Conservation (phyloP, 2,888 invertebrate genomes). For the Timema cristinae region DNA sequence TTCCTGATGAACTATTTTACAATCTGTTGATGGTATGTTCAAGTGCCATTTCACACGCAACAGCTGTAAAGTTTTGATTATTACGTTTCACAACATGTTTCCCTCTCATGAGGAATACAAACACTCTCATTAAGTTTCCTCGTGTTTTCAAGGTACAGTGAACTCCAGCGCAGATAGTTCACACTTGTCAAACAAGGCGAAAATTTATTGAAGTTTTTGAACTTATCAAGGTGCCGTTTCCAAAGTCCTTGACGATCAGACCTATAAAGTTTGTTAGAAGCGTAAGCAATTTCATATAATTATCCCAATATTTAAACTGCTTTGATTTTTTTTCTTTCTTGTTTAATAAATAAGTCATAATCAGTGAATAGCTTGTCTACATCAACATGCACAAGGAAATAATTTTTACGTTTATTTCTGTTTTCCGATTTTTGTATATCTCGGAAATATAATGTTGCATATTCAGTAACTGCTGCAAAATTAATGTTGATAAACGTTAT, state of each 20-base stretch:
- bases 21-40: slow-evolving; percentile 8
- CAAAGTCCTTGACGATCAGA: slow-evolving; percentile 7
- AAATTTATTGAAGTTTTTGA: not conserved
- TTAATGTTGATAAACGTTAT: not conserved
- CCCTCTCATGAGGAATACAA: slow-evolving; percentile 3
- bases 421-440: not conserved
- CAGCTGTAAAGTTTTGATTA: slow-evolving; percentile 1
- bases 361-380: not conserved
- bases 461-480: slow-evolving; percentile 4
- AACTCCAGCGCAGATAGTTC: slow-evolving; percentile 5
- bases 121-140: slow-evolving; percentile 8
- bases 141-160: slow-evolving; percentile 10
- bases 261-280: not conserved
- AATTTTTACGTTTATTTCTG: not conserved
- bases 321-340: not conserved
- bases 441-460: slow-evolving; percentile 6
- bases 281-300: not conserved
- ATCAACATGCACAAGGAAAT: not conserved
- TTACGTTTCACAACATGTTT: not conserved
- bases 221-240: not conserved
- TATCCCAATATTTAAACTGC: slow-evolving; percentile 8
- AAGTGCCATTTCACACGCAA: not conserved
- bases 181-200: not conserved
- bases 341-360: not conserved
- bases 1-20: slow-evolving; percentile 5